phyloP scores from a whole-genome alignment of 2,797 vertebrate genomes.

The Avahi laniger region DNA sequence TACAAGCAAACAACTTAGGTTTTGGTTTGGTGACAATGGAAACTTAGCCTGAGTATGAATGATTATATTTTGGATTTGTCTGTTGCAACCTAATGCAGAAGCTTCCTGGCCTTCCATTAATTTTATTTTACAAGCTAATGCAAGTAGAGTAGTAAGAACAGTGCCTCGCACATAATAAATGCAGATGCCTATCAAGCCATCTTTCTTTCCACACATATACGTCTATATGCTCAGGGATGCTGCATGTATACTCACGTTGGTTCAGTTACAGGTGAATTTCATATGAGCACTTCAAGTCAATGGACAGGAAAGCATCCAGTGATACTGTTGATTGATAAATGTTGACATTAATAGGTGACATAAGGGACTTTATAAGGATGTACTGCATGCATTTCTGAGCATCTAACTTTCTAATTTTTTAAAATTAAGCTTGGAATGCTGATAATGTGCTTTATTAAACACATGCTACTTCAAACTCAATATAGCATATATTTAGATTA shows the following conservation, averaged over 20 bases:
- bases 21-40: neutral
- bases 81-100: neutral
- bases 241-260: neutral
- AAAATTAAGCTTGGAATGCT: neutral
- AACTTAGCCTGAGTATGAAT: neutral
- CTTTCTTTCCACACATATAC: neutral
- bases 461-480: neutral
- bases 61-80: neutral
- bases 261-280: neutral
- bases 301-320: neutral
- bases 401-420: neutral
- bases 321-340: neutral
- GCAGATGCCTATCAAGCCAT: neutral
- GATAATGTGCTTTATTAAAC: neutral
- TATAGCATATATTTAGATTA: neutral
- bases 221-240: neutral
- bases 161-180: neutral
- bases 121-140: neutral
- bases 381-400: neutral
- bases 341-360: neutral
- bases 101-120: neutral
- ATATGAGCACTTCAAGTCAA: neutral
- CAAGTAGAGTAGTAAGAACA: neutral
- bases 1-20: neutral
- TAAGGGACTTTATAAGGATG: neutral